Evolutionary conservation across 1,140 invertebrate species (phyloP).

Genomic region (Goniozus legneri): DNA sequence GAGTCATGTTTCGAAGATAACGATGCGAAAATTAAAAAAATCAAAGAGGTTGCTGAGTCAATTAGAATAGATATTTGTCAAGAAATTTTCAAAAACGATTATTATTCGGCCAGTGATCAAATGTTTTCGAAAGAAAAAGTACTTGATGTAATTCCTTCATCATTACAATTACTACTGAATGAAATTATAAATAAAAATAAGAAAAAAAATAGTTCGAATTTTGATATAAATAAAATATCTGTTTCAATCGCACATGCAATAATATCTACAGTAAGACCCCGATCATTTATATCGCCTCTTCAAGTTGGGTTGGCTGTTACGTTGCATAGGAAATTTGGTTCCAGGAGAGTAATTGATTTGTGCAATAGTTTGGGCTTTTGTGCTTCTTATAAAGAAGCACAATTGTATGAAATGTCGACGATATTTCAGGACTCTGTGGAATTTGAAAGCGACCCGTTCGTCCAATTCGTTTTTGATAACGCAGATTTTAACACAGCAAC

Average conservation of each 20-base stretch:
- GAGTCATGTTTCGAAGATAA: not conserved
- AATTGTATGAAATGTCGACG: conserved; percentile 25
- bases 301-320: conserved; percentile 10
- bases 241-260: conserved; percentile 20
- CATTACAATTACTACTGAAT: conserved; percentile 7
- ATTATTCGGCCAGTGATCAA: conserved; percentile 19
- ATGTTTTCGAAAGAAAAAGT: conserved; percentile 17
- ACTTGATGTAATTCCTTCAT: conserved; percentile 8
- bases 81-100: conserved; percentile 8
- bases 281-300: conserved; percentile 18
- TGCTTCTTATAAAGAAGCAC: conserved; percentile 26
- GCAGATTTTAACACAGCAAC: conserved; percentile 6
- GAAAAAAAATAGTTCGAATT: too few relatives aligned
- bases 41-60: conserved; percentile 25
- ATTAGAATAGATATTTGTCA: conserved; percentile 27
- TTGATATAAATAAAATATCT: conserved; percentile 10
- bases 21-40: conserved; percentile 20
- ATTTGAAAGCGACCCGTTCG: conserved; percentile 15
- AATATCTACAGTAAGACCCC: conserved; percentile 15
- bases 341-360: conserved; percentile 20
- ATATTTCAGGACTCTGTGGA: conserved; percentile 13
- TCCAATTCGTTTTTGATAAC: conserved; percentile 36
- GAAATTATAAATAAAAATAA: conserved; percentile 3
- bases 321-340: conserved; percentile 25
- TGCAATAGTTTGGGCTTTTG: conserved; percentile 29